phyloP scores from a whole-genome alignment of 1,140 invertebrate genomes.

The Camponotus pennsylvanicus region DNA sequence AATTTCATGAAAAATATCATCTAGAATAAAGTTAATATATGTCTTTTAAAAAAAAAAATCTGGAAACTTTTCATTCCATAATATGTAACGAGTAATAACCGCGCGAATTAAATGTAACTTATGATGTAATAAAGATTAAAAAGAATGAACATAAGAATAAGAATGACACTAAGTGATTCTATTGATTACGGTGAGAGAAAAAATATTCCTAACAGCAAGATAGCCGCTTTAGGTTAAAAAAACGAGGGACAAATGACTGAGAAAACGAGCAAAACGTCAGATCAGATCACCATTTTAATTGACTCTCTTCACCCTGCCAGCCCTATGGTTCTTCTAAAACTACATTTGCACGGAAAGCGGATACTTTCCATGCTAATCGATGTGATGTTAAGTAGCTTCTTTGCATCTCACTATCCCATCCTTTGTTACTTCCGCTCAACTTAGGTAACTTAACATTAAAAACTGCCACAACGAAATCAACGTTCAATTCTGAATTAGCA shows the following conservation, averaged over 20 bases:
- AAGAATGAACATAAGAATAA: too few species aligned
- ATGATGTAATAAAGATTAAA: neutral
- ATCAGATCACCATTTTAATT: constrained; percentile 71
- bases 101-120: neutral
- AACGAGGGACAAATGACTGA: constrained; percentile 52
- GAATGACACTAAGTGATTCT: constrained; percentile 1
- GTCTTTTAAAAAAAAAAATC: neutral
- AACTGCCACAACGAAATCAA: constrained; percentile 15
- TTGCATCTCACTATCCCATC: neutral
- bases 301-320: constrained; percentile 26
- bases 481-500: constrained; percentile 42
- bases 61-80: neutral
- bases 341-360: constrained; percentile 50
- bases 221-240: neutral
- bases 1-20: neutral
- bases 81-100: neutral
- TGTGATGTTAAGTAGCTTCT: constrained; percentile 65
- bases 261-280: constrained; percentile 39
- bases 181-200: constrained; percentile 11
- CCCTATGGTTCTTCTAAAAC: constrained; percentile 52
- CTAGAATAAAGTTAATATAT: neutral
- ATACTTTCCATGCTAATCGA: constrained; percentile 74
- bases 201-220: neutral
- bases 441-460: constrained; percentile 33
- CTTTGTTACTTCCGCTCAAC: constrained; percentile 21